phyloP scores from a whole-genome alignment of 2,113 vertebrate species.

The Bujurquina vittata region DNA sequence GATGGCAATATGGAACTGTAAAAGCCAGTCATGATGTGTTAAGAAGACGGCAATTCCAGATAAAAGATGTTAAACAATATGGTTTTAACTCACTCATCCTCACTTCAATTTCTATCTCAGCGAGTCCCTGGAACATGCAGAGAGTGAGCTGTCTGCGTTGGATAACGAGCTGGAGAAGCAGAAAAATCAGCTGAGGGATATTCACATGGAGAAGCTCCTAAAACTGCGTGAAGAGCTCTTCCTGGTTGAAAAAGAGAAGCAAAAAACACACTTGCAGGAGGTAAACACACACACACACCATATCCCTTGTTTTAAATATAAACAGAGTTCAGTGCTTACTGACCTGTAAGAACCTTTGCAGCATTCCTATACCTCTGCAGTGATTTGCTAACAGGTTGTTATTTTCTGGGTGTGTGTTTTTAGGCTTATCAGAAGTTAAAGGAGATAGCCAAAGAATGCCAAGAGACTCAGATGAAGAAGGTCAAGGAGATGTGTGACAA shows the following conservation, averaged over 20 bases:
- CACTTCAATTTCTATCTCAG: conserved; percentile 38
- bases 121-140: conserved; percentile 60
- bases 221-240: conserved; percentile 80
- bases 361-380: background rate
- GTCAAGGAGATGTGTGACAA: conserved; percentile 85
- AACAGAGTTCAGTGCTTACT: background rate
- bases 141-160: conserved; percentile 66
- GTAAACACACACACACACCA: background rate
- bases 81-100: background rate
- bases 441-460: conserved; percentile 80
- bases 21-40: background rate
- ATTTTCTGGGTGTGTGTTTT: conserved; percentile 32
- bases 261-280: conserved; percentile 35
- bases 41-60: background rate
- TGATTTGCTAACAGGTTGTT: background rate
- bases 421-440: conserved; percentile 83
- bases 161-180: conserved; percentile 74
- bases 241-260: conserved; percentile 76
- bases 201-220: conserved; percentile 84
- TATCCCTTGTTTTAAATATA: background rate
- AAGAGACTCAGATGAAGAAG: conserved; percentile 83
- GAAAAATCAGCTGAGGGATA: conserved; percentile 77
- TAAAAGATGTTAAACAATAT: background rate
- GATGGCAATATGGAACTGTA: background rate
- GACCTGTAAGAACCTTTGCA: conserved; percentile 9